A percentile compares a stretch with the other conserved stretches of the same genome.
Evolutionary conservation across 2,113 vertebrate genomes (phyloP).

Genomic region (Poeciliopsis retropinna): DNA sequence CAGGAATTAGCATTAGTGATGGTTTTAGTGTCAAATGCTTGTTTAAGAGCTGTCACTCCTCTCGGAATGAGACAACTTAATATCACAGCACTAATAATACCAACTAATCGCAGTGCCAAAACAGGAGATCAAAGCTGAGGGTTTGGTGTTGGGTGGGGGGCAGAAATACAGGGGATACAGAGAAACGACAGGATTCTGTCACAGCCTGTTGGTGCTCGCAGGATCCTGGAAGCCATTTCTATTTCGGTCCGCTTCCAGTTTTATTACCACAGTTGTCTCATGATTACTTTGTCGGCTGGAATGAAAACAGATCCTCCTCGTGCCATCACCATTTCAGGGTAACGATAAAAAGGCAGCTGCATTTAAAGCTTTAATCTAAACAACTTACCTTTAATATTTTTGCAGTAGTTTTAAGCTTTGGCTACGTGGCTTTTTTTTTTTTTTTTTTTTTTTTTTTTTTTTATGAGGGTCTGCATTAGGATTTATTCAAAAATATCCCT

Average conservation of each 20-base stretch:
- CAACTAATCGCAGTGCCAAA: slow-evolving; percentile 57
- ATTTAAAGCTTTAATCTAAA: slow-evolving; percentile 3
- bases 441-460: not conserved
- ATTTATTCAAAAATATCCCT: slow-evolving; percentile 29
- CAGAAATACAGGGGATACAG: slow-evolving; percentile 5
- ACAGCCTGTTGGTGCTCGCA: slow-evolving; percentile 27
- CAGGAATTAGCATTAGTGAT: slow-evolving; percentile 73
- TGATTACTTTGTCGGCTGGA: slow-evolving; percentile 5
- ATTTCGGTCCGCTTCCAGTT: slow-evolving; percentile 35
- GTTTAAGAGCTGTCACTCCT: slow-evolving; percentile 71
- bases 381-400: not conserved
- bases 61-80: slow-evolving; percentile 67
- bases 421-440: not conserved
- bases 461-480: not conserved
- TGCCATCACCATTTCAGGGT: not conserved
- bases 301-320: not conserved
- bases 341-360: not conserved
- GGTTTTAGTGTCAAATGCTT: slow-evolving; percentile 74
- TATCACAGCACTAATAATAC: slow-evolving; percentile 64
- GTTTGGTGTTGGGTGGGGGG: slow-evolving; percentile 28
- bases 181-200: slow-evolving; percentile 36
- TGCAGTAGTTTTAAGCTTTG: not conserved
- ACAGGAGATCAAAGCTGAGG: slow-evolving; percentile 49
- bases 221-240: slow-evolving; percentile 19
- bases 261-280: slow-evolving; percentile 36